Conservation (phyloP, 2,113 vertebrate species). For the Menura novaehollandiae region DNA sequence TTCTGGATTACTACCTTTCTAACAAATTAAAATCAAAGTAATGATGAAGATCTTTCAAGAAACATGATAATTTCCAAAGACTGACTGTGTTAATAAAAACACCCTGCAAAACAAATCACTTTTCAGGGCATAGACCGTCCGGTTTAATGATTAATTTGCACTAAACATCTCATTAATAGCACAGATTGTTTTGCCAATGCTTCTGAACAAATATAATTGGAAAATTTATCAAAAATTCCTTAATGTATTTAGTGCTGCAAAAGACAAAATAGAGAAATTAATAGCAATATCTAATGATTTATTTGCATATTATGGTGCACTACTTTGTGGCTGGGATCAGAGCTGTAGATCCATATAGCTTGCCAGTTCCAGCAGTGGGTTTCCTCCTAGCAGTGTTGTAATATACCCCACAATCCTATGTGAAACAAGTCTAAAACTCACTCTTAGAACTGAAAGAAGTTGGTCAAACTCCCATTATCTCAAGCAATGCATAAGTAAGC, state of each 20-base stretch:
- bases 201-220: slow-evolving; percentile 54
- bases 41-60: background rate
- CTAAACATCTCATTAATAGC: slow-evolving; percentile 56
- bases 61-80: background rate
- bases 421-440: background rate
- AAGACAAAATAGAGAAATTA: slow-evolving; percentile 14
- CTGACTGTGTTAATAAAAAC: background rate
- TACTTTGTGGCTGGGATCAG: background rate
- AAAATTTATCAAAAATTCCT: slow-evolving; percentile 59
- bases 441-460: background rate
- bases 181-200: slow-evolving; percentile 51
- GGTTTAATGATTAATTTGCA: slow-evolving; percentile 44
- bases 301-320: background rate
- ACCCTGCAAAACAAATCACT: background rate
- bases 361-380: background rate
- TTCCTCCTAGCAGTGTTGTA: background rate
- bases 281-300: background rate
- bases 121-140: background rate
- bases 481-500: background rate
- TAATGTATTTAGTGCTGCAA: slow-evolving; percentile 8
- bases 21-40: background rate
- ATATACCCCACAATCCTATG: background rate
- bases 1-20: background rate
- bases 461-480: background rate
- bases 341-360: background rate